These are phyloP conservation scores for Aeoliscus strigatus DNA, from an alignment of 2,797 vertebrate genomes.

Conservation along the genomic window DNA sequence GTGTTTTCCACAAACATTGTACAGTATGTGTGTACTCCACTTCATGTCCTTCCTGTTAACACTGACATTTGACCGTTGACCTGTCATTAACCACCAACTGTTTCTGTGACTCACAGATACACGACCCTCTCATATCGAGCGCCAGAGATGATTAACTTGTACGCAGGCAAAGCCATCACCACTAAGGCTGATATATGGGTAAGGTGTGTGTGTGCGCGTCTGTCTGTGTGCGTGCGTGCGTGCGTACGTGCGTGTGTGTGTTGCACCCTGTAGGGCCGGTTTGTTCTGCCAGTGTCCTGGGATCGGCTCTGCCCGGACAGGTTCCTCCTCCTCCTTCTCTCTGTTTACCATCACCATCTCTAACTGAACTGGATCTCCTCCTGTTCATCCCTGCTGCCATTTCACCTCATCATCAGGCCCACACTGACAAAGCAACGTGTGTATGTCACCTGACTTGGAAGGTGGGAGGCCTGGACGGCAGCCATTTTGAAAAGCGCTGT, in stretches of 20 bases:
- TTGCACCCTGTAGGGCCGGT: slow-evolving; percentile 22
- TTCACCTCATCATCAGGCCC: slow-evolving; percentile 4
- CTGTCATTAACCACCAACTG: background rate
- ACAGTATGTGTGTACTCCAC: too few relatives aligned
- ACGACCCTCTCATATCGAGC: slow-evolving; percentile 96
- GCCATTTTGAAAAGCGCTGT: too few relatives aligned
- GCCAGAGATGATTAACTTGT: slow-evolving; percentile 98
- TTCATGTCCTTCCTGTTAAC: background rate
- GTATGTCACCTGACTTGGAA: slow-evolving; percentile 16
- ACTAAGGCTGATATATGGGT: slow-evolving; percentile 99
- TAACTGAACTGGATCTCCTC: background rate
- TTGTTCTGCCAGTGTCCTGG: slow-evolving; percentile 13
- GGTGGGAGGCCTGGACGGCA: slow-evolving; percentile 22
- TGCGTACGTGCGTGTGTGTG: background rate
- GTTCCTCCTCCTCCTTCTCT: slow-evolving; percentile 9
- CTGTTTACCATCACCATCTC: background rate
- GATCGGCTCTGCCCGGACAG: slow-evolving; percentile 19
- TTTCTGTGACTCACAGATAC: slow-evolving; percentile 75
- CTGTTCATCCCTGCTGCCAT: too few relatives aligned
- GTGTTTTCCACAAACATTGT: too few relatives aligned
- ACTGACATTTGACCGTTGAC: slow-evolving; percentile 2
- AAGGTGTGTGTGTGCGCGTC: slow-evolving; percentile 59
- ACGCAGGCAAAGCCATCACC: slow-evolving; percentile 93
- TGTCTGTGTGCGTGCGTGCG: background rate
- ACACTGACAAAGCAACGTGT: too few relatives aligned